Base-by-base conservation (phyloP, 92 coral and sea anemone species). In the Paramuricea clavata region DNA sequence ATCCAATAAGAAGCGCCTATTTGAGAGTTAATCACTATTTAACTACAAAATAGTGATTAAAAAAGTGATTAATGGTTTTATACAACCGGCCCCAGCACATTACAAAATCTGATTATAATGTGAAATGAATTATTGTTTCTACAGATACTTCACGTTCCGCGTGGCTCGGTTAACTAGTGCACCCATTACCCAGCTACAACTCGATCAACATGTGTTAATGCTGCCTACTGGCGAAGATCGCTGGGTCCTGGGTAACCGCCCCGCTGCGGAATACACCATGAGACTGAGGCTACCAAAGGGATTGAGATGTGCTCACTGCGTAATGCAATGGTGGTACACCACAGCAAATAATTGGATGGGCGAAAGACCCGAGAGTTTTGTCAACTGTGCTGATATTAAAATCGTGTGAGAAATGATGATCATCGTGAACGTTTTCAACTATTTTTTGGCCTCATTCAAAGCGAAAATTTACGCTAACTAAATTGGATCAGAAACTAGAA, bases 151-250 rank as follows among this genome's bases (percentile, higher is more conserved):
- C 43, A 78, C 69, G 80, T 91, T 93, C 59, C 81, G 92, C 69
- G 76, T 91, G 16, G 94, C 94, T 11, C 90, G 86, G 15, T 64
- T 93, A 26, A 89, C 65, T 6, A 36, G 26, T 2, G 75, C 83
- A 12, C 92, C 96, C 25, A 86, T 93, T 75, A 91, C 92, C 3
- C 92, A 93, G 34, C 89, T 68, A 52, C 69, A 88, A 39, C 85
- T 93, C 23, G 74, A 68, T 30, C 52, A 67, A 22, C 43, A 91
- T 77, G 64, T 88, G 62, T 61, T 93, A 57, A 69, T 56, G 57
- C 83, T 76, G 52, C 70, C 85, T 13, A 52, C 69, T 13, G 93
- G 93, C 12, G 25, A 42, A 27, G 64, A 59, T 17, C 16, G 76
- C 76, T 92, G 90, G 88, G 4, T 69, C 6, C 60, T 91, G 33